Evolutionary conservation across 1,140 invertebrate species (phyloP).

Genomic region (Drosophila dunni): DNA sequence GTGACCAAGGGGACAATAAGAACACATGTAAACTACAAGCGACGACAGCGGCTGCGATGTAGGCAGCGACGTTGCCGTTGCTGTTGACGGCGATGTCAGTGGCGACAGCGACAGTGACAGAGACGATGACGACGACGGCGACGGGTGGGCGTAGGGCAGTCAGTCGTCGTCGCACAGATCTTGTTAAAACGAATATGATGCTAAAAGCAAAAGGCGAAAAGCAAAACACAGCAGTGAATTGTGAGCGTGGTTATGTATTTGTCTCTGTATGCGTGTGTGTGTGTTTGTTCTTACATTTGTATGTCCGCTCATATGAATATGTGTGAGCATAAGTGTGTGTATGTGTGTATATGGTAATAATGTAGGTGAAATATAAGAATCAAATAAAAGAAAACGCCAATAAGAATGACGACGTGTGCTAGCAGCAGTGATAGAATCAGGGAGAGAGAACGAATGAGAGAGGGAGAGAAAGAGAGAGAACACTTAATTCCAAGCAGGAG

Average conservation of each 20-base stretch:
- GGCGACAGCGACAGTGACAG: background rate
- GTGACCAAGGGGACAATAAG: conserved; percentile 17
- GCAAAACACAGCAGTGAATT: conserved; percentile 57
- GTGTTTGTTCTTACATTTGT: conserved; percentile 1
- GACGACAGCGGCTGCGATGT: conserved; percentile 35
- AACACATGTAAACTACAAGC: conserved; percentile 41
- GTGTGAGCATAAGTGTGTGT: conserved; percentile 19
- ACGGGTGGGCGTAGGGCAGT: conserved; percentile 49
- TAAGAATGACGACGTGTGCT: conserved; percentile 54
- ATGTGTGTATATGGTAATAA: conserved; percentile 59
- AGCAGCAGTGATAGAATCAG: conserved; percentile 34
- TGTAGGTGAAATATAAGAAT: conserved; percentile 68
- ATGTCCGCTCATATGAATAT: conserved; percentile 19
- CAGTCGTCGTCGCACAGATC: conserved; percentile 41
- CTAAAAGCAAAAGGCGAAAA: conserved; percentile 53
- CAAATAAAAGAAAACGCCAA: conserved; percentile 58
- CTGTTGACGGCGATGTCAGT: background rate
- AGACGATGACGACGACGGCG: conserved; percentile 5
- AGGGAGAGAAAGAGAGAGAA: conserved; percentile 10
- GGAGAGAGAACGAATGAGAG: conserved; percentile 20
- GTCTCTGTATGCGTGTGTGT: background rate
- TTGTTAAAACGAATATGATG: conserved; percentile 56
- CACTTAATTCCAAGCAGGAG: conserved; percentile 28
- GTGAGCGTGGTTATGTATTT: conserved; percentile 19
- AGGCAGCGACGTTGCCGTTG: conserved; percentile 40